Percentiles rank a stretch among this genome's conserved stretches.
Evolutionary conservation across 2,113 vertebrate species (phyloP).

Genomic region (Scytalopus superciliaris): DNA sequence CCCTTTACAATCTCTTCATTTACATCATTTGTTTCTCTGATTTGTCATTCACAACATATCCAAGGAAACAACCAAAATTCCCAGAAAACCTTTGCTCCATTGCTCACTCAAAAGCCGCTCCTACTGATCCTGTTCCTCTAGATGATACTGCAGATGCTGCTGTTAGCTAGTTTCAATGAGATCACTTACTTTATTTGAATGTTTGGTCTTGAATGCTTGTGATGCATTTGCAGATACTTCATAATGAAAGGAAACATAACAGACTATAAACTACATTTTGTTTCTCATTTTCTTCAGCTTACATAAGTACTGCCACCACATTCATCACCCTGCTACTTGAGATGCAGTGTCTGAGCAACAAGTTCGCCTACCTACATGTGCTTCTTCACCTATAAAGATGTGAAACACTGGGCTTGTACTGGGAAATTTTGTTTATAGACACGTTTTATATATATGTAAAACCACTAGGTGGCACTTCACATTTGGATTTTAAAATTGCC

Average conservation of each 20-base stretch:
- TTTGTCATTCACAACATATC: background rate
- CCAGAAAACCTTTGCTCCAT: background rate
- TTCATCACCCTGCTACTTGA: background rate
- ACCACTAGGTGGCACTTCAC: conserved; percentile 4
- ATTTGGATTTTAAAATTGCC: background rate
- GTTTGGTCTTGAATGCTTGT: background rate
- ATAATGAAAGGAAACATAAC: background rate
- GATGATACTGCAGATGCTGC: background rate
- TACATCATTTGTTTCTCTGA: background rate
- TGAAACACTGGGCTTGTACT: background rate
- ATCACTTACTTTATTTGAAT: background rate
- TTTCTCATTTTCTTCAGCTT: background rate
- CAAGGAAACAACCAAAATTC: background rate
- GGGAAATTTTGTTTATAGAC: background rate
- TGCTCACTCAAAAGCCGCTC: background rate
- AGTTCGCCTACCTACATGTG: background rate
- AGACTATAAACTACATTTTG: background rate
- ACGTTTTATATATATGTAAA: background rate
- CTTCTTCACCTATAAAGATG: background rate
- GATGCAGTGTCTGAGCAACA: background rate
- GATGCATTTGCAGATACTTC: background rate
- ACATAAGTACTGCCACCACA: background rate
- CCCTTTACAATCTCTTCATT: background rate
- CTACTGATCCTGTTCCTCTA: background rate
- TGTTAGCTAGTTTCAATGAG: background rate